These are phyloP conservation scores for Drosophila anomalipes DNA, from an alignment of 2,888 invertebrate genomes.

Conservation along the genomic window DNA sequence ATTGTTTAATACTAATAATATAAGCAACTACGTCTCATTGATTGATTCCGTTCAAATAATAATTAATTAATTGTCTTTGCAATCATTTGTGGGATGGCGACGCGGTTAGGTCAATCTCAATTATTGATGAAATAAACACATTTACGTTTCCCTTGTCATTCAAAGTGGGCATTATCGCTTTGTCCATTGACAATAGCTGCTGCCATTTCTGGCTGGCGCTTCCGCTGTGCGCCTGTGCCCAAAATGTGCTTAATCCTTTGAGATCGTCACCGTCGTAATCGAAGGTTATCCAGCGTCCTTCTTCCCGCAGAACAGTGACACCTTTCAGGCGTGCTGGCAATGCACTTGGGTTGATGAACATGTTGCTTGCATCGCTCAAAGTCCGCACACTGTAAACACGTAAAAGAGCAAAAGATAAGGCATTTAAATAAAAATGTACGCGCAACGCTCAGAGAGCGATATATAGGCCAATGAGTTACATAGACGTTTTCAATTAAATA, in stretches of 20 bases:
- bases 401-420: background rate
- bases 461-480: background rate
- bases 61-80: background rate
- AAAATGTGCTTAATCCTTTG: conserved; percentile 22
- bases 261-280: conserved; percentile 18
- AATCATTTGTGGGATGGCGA: conserved; percentile 26
- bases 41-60: background rate
- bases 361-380: conserved; percentile 57
- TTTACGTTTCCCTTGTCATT: conserved; percentile 21
- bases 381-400: conserved; percentile 47
- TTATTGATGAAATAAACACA: conserved; percentile 39
- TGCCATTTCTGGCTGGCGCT: conserved; percentile 40
- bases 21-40: too few species aligned
- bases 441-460: background rate
- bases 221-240: conserved; percentile 9
- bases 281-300: conserved; percentile 50
- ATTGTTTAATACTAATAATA: background rate
- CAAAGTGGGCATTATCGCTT: background rate
- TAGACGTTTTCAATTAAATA: background rate
- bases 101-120: conserved; percentile 62
- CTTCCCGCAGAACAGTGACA: conserved; percentile 21
- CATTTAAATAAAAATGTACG: background rate
- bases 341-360: conserved; percentile 48
- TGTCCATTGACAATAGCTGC: conserved; percentile 31
- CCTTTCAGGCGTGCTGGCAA: conserved; percentile 62